These are phyloP conservation scores for Smithornis capensis DNA, from an alignment of 2,113 vertebrate species.

Conservation along the genomic window DNA sequence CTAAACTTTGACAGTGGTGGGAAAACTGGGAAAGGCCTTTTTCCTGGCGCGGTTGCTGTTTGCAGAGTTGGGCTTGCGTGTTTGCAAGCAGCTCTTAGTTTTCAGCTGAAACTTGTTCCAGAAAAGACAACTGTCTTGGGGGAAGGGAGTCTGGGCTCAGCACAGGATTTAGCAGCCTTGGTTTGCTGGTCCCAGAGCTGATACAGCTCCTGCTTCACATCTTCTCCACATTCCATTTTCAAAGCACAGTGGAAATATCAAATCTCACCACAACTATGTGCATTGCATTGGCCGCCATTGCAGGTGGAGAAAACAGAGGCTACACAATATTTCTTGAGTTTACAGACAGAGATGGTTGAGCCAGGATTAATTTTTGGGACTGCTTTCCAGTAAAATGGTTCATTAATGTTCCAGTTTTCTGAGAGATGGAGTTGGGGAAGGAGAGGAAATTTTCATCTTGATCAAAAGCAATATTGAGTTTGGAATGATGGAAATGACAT, in stretches of 20 bases:
- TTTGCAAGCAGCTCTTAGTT: slow-evolving; percentile 58
- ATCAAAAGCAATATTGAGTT: neutral
- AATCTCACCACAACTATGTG: neutral
- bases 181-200: slow-evolving; percentile 14
- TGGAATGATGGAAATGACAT: neutral
- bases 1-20: neutral
- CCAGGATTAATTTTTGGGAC: neutral
- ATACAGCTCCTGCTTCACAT: neutral
- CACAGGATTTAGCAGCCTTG: slow-evolving; percentile 13
- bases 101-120: slow-evolving; percentile 60
- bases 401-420: neutral
- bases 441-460: neutral
- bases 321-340: neutral
- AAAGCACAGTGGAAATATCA: neutral
- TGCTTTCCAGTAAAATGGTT: neutral
- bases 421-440: neutral
- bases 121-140: slow-evolving; percentile 55
- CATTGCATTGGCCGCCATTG: neutral
- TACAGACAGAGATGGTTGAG: neutral
- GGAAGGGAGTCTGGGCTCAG: slow-evolving; percentile 26
- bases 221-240: slow-evolving; percentile 8
- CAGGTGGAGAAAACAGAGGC: neutral
- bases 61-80: slow-evolving; percentile 21
- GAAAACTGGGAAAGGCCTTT: slow-evolving; percentile 2
- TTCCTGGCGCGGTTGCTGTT: neutral